These are phyloP conservation scores for Ashinkailepas kermadecensis DNA, from an alignment of 2,888 invertebrate species.

Conservation along the genomic window DNA sequence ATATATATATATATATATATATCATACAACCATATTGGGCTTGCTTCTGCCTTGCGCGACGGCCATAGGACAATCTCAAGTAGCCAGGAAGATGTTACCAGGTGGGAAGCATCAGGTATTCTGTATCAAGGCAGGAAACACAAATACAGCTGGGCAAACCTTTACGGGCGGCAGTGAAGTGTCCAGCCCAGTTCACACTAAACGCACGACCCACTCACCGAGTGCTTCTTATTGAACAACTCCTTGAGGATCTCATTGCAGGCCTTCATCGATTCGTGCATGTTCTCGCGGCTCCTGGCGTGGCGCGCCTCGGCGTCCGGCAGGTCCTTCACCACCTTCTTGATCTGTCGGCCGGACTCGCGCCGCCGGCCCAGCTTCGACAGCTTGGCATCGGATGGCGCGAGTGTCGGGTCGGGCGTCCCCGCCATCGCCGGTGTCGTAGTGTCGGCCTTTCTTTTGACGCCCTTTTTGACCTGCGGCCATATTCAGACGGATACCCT, in stretches of 20 bases:
- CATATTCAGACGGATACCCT: too few species aligned
- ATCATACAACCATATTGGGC: too few species aligned
- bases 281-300: neutral
- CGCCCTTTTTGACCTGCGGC: slow-evolving; percentile 60
- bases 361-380: slow-evolving; percentile 60
- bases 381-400: slow-evolving; percentile 9
- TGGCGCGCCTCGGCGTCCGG: slow-evolving; percentile 42
- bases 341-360: slow-evolving; percentile 91
- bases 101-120: too few species aligned
- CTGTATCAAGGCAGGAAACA: too few species aligned
- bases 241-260: slow-evolving; percentile 90
- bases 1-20: too few species aligned
- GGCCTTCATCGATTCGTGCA: slow-evolving; percentile 74
- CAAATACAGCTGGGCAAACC: too few species aligned
- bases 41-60: too few species aligned
- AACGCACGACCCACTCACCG: slow-evolving; percentile 39
- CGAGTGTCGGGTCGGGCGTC: slow-evolving; percentile 43
- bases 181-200: too few species aligned
- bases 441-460: slow-evolving; percentile 93
- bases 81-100: too few species aligned
- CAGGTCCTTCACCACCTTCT: slow-evolving; percentile 63
- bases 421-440: slow-evolving; percentile 30
- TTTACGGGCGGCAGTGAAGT: too few species aligned
- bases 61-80: too few species aligned
- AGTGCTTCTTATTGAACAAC: slow-evolving; percentile 84